Evolutionary conservation across 2,888 invertebrate genomes (phyloP).

Genomic region (Margaritifera margaritifera): DNA sequence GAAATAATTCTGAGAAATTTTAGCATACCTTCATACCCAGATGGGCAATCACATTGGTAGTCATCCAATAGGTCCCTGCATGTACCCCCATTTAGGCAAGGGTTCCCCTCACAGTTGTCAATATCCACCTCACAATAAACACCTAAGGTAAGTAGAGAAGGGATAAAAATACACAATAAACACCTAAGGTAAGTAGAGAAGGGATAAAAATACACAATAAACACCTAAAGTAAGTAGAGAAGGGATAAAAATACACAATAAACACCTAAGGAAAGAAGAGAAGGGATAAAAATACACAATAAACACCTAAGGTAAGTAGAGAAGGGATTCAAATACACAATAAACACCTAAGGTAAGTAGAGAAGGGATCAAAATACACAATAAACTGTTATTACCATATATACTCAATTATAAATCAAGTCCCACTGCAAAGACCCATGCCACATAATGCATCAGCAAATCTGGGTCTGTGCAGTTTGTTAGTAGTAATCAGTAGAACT

Average conservation of each 20-base stretch:
- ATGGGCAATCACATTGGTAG: conserved; percentile 34
- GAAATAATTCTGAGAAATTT: too few relatives aligned
- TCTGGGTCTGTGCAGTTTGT: too few relatives aligned
- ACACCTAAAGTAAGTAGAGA: conserved; percentile 41
- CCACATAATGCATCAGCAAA: too few relatives aligned
- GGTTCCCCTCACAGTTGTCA: conserved; percentile 57
- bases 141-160: conserved; percentile 25
- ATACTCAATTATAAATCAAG: background rate
- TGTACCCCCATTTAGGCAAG: conserved; percentile 57
- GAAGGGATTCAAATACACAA: conserved; percentile 35
- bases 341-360: conserved; percentile 43
- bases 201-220: conserved; percentile 36
- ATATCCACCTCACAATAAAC: conserved; percentile 52
- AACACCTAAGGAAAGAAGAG: conserved; percentile 40
- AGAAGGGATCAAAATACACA: conserved; percentile 10
- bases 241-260: conserved; percentile 36
- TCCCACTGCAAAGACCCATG: too few relatives aligned
- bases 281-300: conserved; percentile 32
- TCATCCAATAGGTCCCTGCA: conserved; percentile 51
- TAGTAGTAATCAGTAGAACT: too few relatives aligned
- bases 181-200: conserved; percentile 38
- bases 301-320: conserved; percentile 29
- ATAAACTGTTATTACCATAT: background rate
- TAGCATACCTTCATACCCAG: conserved; percentile 32
- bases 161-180: conserved; percentile 39